Base-by-base conservation (phyloP, 1,140 invertebrate genomes). In the Bombus huntii region DNA sequence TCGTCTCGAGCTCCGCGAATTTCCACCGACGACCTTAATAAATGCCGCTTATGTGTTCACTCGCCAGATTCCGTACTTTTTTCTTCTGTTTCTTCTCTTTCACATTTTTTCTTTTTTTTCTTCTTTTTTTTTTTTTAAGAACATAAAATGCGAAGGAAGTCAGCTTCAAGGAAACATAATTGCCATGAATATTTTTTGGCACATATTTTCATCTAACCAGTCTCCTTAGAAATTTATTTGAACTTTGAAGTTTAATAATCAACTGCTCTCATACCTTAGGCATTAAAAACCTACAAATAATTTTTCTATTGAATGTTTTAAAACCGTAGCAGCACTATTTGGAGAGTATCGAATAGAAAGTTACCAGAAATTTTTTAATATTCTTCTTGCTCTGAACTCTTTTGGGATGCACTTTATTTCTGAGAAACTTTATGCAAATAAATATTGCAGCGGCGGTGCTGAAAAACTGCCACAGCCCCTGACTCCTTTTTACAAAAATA, bases 21-120 rank as follows among this genome's bases (percentile, higher is more conserved):
- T 73, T 44, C 4, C 22, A 44, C 37, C n/a, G 13, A 13, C n/a
- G 37, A 34, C 39, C 28, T 62, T 81, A 62, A 81, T 81, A 81
- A 73, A 81, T 42, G 25, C 39, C 47, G 2, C 18, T 25, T 42
- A n/a, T 42, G 15, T n/a, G 70, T 42, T 42, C 6, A n/a, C 1
- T 39, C 22, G 22, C 10, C 47, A 53, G 28, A 71, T 42, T 71
- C 39, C 1, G 22, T 71, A 22, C 18, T 53, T 39, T 1, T 28
- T 15, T 71, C 22, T 42, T 42, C 59, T 62, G 59, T 62, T 62
- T 62, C 47, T 53, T 22, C 47, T 53, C 47, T 53, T 53, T 53
- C 18, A 22, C 18, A 8, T 22, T 53, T 39, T 12, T 39, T 39
- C 10, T 39, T 42, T 22, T 6, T 13, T 70, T 39, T 5, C 5